Percentiles rank a stretch among this genome's conserved stretches.
phyloP scores from a whole-genome alignment of 2,888 invertebrate species.

The Heliconius charithonia region DNA sequence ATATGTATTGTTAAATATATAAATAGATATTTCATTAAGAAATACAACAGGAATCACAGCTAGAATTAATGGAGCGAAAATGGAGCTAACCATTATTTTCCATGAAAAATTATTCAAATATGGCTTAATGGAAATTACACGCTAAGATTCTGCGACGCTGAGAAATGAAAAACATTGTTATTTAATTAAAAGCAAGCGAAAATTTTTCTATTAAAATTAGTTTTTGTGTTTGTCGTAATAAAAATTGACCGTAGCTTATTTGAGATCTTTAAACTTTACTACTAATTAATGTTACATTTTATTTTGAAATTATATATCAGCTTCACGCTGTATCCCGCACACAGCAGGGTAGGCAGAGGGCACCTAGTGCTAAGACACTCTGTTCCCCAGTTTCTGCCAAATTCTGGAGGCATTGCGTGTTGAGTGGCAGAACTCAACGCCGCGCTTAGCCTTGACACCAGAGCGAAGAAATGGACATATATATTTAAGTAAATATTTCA shows the following conservation, averaged over 20 bases:
- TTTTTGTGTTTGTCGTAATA: constrained; percentile 57
- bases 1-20: not conserved
- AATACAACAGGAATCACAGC: constrained; percentile 20
- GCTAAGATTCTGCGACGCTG: constrained; percentile 32
- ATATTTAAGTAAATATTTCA: no score
- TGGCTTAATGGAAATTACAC: constrained; percentile 41
- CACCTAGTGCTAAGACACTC: no score
- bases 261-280: not conserved
- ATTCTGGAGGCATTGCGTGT: no score
- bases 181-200: constrained; percentile 35
- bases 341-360: no score
- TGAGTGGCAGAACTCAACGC: no score
- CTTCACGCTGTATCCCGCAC: no score
- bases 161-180: constrained; percentile 35
- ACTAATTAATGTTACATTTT: constrained; percentile 5
- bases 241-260: constrained; percentile 46
- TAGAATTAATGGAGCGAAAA: constrained; percentile 38
- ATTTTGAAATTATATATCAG: no score
- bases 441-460: no score
- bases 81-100: constrained; percentile 30
- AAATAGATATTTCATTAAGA: constrained; percentile 22
- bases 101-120: constrained; percentile 39
- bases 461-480: no score
- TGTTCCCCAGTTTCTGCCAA: no score
- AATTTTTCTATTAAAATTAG: constrained; percentile 35